Base-by-base conservation (phyloP, 2,113 vertebrate species). In the Tychaedon coryphoeus region DNA sequence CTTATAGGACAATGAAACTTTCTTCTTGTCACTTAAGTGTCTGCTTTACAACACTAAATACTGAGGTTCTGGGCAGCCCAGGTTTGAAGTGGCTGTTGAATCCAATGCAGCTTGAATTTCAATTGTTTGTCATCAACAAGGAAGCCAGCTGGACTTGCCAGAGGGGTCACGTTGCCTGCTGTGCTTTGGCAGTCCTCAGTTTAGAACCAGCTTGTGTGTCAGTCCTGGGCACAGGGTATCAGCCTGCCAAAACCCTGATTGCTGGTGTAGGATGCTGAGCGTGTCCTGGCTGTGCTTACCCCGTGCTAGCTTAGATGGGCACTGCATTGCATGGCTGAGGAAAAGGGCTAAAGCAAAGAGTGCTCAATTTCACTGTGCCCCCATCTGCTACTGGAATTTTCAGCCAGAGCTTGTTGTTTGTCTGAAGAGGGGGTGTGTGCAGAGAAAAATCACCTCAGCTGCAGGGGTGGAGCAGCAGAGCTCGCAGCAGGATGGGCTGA, bases 351-450 rank as follows among this genome's bases (percentile, higher is more conserved):
- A 34, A 72, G 57, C 43, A 16, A 29, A 33, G 17, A 28, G 24
- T n/a, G 47, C 47, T 51, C 58, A 6, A 2, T 28, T 40, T 56
- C 9, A 2, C 20, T 76, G 56, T 61, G 22, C 26, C 28, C 24
- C 7, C 0, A 0, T n/a, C 33, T 67, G 25, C 11, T 31, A 2
- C 5, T 45, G 34, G 38, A 58, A 25, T 47, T 19, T 40, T 65
- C 29, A 73, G 36, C 17, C 34, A 14, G 60, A 40, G 25, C 51
- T 17, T 0, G 0, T 12, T 40, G 19, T 51, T 51, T 56, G 3
- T 10, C 10, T 54, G 29, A 31, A 13, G 56, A 67, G n/a, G 38
- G 26, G 8, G 6, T 45, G 14, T 23, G 16, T 31, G 15, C 13
- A 25, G 34, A 48, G 36, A 42, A 14, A 12, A 80, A 76, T 26